Evolutionary conservation across 1,140 invertebrate species (phyloP), one percentile per base, ranked within the genome.

Genomic region (Pemphigus obesinymphae): DNA sequence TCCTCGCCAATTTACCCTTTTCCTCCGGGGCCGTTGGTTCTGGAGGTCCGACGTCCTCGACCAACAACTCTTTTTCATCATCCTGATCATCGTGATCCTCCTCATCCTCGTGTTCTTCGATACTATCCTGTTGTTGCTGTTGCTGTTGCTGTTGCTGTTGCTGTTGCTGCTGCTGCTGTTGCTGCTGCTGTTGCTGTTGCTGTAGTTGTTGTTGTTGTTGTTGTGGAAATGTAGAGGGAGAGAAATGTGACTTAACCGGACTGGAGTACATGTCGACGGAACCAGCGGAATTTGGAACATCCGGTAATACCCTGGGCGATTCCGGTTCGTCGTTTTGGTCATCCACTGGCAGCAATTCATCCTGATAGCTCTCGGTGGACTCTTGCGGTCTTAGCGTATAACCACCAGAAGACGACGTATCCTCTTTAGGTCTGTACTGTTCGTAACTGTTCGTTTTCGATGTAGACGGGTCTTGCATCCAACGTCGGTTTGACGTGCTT

Each of bases 1-100:
- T 93, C 83, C 92, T 92, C 2, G 94, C 90, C 7, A 92, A 94
- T 85, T 94, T 82, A 34, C 83, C 26, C n/a, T 83, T 81, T 53
- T 82, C 82, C 40, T 81, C 82, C 4, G 66, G 61, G 15, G 48
- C 81, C 20, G 66, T 53, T 17, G 2, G 50, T 58, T 40, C 53
- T 29, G 53, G 53, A 20, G 20, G 75, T 15, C 63, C 26, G 5
- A 15, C 3, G 13, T 83, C 82, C 17, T 82, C 82, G 23, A 13
- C 29, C 3, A 61, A n/a, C 82, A 31, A 76, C 83, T 87, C 86
- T 40, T 89, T 89, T 70, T 90, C 89, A 78, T 80, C 34, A 1
- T 80, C 34, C 3, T n/a, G 29, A 4, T 61, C 17, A 5, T 53
- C 70, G 26, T 40, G n/a, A 7, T 55, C 75, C 20, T 83, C 75